Percentiles rank a stretch among this genome's conserved stretches.
Conservation (phyloP, 2,797 vertebrate species). For the Apodemus agrarius region DNA sequence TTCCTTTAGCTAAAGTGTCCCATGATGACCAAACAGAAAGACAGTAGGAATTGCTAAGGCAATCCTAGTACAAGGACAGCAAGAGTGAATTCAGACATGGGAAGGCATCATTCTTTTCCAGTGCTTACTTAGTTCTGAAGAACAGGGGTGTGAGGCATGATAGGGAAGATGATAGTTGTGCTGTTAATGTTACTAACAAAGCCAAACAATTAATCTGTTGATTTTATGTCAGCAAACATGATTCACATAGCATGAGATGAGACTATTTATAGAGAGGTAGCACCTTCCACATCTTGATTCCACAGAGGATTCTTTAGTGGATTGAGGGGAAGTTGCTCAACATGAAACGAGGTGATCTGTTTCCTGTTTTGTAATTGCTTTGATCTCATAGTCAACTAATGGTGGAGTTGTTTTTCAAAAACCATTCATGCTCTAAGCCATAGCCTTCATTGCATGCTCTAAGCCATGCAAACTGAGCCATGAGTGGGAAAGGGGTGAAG, state of each 20-base stretch:
- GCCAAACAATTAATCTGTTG: slow-evolving; percentile 69
- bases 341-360: background rate
- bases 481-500: background rate
- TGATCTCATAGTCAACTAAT: slow-evolving; percentile 12
- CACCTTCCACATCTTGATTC: slow-evolving; percentile 63
- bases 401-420: slow-evolving; percentile 53
- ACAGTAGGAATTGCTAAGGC: slow-evolving; percentile 15
- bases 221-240: slow-evolving; percentile 61
- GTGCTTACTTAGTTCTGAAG: background rate
- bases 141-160: background rate
- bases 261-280: slow-evolving; percentile 42
- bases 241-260: slow-evolving; percentile 57
- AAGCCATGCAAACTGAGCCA: slow-evolving; percentile 42
- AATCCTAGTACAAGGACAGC: background rate
- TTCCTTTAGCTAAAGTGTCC: slow-evolving; percentile 32
- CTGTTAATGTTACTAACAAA: slow-evolving; percentile 62
- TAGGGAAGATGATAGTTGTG: background rate
- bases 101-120: background rate
- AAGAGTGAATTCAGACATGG: background rate
- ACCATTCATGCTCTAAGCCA: background rate
- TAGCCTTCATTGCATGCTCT: no score
- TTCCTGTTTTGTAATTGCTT: slow-evolving; percentile 47
- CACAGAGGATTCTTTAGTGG: slow-evolving; percentile 21
- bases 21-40: background rate
- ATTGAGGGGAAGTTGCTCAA: slow-evolving; percentile 57